Base-by-base conservation (phyloP, 2,113 vertebrate species). In the Sigmodon hispidus region DNA sequence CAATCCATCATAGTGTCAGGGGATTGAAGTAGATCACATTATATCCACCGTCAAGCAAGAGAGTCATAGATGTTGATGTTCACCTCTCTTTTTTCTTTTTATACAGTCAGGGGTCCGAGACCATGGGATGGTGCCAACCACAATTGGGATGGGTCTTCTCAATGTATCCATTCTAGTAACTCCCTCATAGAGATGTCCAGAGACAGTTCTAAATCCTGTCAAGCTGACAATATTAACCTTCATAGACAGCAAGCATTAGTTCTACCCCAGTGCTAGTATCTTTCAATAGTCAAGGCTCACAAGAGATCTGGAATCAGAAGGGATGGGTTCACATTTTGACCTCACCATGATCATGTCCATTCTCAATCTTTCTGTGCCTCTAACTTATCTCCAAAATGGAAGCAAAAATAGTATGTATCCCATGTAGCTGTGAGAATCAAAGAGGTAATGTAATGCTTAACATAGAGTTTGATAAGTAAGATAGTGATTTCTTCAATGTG, bases 301-400 rank as follows among this genome's bases (percentile, higher is more conserved):
- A 57, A 75, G 43, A 55, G 3, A 61, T 87, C 55, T 90, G 48
- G 50, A 95, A 52, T 87, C 63, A 75, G 72, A 94, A 76, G 73
- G 19, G 31, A 48, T 67, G 45, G 17, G 34, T 48, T 89, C 16
- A 86, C 15, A 75, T 80, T n/a, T 40, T 70, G 79, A 67, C n/a
- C 24, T 76, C 22, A 70, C 40, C 91, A 67, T 15, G 81, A 45
- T 31, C 40, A 21, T 5, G 31, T 86, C 70, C 19, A 15, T 21
- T 5, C 50, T 85, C 73, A 43, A 48, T 70, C 45, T 85, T 96
- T 80, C 57, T 88, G 7, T n/a, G 8, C 22, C 7, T 95, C 69
- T 10, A 16, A 57, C 65, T 93, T 92, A 90, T 43, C 67, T 88
- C 67, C 72, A 5, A 85, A 59, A 88, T 86, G n/a, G 59, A 91